Evolutionary conservation across 2,888 invertebrate species (phyloP), one percentile per base, ranked within the genome.

Genomic region (Asteroscopus sphinx): DNA sequence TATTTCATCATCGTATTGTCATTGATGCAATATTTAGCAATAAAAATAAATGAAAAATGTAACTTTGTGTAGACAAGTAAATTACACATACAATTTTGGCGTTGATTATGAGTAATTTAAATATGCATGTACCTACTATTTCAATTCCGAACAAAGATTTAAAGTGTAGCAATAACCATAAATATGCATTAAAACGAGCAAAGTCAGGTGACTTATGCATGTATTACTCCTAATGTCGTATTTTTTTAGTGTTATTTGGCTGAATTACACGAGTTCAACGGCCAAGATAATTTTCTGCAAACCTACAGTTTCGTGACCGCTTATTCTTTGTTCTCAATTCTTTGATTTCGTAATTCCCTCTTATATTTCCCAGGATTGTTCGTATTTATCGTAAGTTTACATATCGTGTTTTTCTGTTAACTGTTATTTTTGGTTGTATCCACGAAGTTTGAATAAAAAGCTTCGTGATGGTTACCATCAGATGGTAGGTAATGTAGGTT

Each of bases 311-410:
- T 53, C 67, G 48, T 40, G 51, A 25, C 57, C 32, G 56, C 32
- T 59, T 40, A 65, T 54, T 74, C 69, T 66, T 70, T 72, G 80
- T 78, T 72, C 72, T 68, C 68, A 62, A 73, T 77, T 77, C 58
- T 73, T 71, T 75, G 73, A 76, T 79, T 76, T 74, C 58, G 41
- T 40, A 69, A 74, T 82, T 84, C 85, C 84, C 81, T 58, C 67
- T 64, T 55, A 56, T 70, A n/a, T 81, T 82, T 80, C 73, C 70
- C 63, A 67, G 57, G 55, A 61, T 49, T 52, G 25, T 33, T 11
- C 13, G 35, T 40, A 2, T 16, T 30, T 46, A 59, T 70, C 63
- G 70, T 63, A 64, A 60, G 39, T 51, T 42, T 37, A 53, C 54
- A 47, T 45, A 54, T 33, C 28, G 12, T 47, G 49, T 54, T 58